Conservation (phyloP, 2,797 vertebrate genomes). For the Sebastes itinus region DNA sequence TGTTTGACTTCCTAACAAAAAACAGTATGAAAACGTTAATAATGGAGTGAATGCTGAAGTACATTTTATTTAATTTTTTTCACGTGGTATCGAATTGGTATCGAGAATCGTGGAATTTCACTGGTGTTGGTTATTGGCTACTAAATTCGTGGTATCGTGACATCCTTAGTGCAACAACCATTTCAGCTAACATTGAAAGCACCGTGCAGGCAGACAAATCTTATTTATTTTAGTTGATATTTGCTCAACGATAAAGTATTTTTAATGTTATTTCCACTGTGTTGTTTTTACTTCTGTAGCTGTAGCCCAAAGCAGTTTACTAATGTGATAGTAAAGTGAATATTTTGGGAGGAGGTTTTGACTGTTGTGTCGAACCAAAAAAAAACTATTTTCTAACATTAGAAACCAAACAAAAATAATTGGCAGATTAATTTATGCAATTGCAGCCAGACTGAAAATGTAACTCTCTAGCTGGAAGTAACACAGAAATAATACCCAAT, state of each 20-base stretch:
- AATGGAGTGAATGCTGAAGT: no score
- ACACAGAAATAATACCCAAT: background rate
- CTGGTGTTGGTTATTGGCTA: no score
- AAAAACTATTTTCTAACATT: background rate
- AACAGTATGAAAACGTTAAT: no score
- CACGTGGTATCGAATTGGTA: no score
- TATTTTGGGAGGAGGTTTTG: accelerated
- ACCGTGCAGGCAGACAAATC: background rate
- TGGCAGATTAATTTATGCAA: background rate
- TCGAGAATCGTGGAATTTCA: no score
- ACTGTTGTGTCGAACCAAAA: background rate
- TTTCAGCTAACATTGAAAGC: no score
- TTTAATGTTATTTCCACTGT: background rate
- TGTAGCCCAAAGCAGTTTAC: background rate
- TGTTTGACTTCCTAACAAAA: no score
- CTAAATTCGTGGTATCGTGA: no score
- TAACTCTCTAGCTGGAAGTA: no score
- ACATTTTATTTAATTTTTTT: no score
- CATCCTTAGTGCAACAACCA: no score
- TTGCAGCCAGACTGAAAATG: background rate
- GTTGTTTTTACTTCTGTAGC: background rate
- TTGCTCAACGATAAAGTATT: background rate
- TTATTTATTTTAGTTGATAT: background rate
- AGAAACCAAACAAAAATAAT: background rate
- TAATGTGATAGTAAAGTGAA: background rate